phyloP scores from a whole-genome alignment of 1,140 invertebrate genomes.

The Ceratina calcarata region DNA sequence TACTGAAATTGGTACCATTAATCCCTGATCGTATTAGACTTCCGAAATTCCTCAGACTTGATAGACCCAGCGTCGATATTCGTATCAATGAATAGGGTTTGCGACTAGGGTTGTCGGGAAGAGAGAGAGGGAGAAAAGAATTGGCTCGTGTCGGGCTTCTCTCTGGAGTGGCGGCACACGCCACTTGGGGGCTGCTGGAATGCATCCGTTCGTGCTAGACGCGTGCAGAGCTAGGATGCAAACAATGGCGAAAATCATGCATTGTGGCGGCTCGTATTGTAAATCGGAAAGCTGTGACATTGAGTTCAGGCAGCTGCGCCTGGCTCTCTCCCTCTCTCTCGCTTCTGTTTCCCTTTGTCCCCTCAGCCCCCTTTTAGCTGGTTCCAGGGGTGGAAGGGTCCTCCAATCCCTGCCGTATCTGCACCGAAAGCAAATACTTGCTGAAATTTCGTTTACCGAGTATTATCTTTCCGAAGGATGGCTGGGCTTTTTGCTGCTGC shows the following conservation, averaged over 20 bases:
- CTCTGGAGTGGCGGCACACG: slow-evolving; percentile 42
- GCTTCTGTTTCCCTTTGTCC: slow-evolving; percentile 33
- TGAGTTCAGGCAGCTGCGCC: slow-evolving; percentile 74
- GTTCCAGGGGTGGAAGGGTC: slow-evolving; percentile 46
- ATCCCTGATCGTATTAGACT: too few species aligned
- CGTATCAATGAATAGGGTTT: background rate
- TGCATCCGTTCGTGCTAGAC: slow-evolving; percentile 60
- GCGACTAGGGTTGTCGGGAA: too few species aligned
- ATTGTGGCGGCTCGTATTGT: slow-evolving; percentile 75
- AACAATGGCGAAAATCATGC: slow-evolving; percentile 78
- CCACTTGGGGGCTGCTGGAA: slow-evolving; percentile 44
- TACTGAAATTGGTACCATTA: too few species aligned
- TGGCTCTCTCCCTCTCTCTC: slow-evolving; percentile 35
- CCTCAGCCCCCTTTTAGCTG: slow-evolving; percentile 33
- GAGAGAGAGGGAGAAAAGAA: slow-evolving; percentile 7
- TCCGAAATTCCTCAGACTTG: too few species aligned
- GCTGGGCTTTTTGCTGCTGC: background rate
- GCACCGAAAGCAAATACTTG: slow-evolving; percentile 46
- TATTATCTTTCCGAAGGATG: slow-evolving; percentile 34
- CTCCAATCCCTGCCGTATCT: slow-evolving; percentile 52
- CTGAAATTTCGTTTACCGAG: slow-evolving; percentile 58
- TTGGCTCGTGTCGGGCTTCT: slow-evolving; percentile 45
- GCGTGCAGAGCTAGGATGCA: slow-evolving; percentile 67
- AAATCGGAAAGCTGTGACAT: slow-evolving; percentile 77
- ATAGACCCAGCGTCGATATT: background rate